A percentile compares a stretch with the other conserved stretches of the same genome.
phyloP scores from a whole-genome alignment of 2,797 vertebrate species.

The Dipus sagitta region DNA sequence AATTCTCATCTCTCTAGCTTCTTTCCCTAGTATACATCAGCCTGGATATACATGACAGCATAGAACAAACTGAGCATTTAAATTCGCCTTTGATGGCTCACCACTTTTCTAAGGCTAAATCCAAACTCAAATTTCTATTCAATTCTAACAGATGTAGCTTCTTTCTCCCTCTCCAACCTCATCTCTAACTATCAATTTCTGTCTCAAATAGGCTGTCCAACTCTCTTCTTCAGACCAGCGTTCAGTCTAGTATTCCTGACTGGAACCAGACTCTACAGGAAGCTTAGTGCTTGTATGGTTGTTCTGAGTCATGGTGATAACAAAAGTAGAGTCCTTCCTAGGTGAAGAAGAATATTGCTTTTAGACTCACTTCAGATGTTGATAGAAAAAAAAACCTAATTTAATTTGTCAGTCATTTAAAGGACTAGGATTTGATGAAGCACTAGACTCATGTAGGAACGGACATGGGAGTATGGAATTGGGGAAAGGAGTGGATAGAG shows the following conservation, averaged over 20 bases:
- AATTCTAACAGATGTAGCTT: slow-evolving; percentile 37
- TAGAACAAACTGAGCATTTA: slow-evolving; percentile 25
- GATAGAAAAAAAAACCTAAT: slow-evolving; percentile 5
- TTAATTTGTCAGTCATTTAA: slow-evolving; percentile 33
- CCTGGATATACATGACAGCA: background rate
- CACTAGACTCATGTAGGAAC: slow-evolving; percentile 35
- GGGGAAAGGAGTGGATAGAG: background rate
- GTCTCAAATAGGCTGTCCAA: slow-evolving; percentile 9
- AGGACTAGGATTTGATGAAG: background rate
- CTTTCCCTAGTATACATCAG: background rate
- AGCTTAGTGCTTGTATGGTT: slow-evolving; percentile 42
- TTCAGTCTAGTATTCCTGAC: slow-evolving; percentile 52
- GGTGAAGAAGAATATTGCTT: background rate
- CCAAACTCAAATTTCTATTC: slow-evolving; percentile 35
- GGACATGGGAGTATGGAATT: background rate
- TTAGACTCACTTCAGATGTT: slow-evolving; percentile 54
- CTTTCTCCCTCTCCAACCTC: slow-evolving; percentile 37
- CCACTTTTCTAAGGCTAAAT: slow-evolving; percentile 55
- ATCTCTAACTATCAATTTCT: slow-evolving; percentile 28
- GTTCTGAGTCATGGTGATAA: slow-evolving; percentile 57
- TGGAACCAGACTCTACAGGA: slow-evolving; percentile 15
- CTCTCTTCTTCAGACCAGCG: slow-evolving; percentile 56
- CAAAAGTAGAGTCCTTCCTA: slow-evolving; percentile 32
- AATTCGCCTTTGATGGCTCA: slow-evolving; percentile 44
- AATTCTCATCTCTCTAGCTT: background rate